phyloP scores from a whole-genome alignment of 2,797 vertebrate species.

The Clangula hyemalis region DNA sequence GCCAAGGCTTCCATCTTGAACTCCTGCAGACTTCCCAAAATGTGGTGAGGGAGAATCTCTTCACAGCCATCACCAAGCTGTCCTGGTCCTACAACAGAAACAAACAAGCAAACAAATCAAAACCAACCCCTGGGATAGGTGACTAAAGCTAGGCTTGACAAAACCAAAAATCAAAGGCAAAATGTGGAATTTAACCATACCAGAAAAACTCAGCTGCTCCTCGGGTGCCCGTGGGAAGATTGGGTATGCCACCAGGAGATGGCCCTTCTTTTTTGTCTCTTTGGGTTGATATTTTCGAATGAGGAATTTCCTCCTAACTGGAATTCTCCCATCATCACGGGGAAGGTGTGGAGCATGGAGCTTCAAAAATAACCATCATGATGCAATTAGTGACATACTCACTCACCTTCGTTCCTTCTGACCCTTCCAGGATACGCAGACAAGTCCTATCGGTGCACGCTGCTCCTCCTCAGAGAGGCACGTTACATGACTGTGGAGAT shows the following conservation, averaged over 20 bases:
- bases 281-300: constrained; percentile 72
- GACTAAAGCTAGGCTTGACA: not conserved
- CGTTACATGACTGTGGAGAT: rapidly evolving
- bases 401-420: not conserved
- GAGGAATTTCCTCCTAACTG: constrained; percentile 55
- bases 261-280: constrained; percentile 35
- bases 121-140: not conserved
- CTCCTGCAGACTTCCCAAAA: constrained; percentile 88
- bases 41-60: constrained; percentile 87
- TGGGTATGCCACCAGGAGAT: constrained; percentile 66
- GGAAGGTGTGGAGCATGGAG: constrained; percentile 70
- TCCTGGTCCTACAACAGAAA: constrained; percentile 62
- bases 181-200: constrained; percentile 65
- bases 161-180: not conserved
- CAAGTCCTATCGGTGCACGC: not conserved
- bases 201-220: constrained; percentile 72
- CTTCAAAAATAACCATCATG: constrained; percentile 70
- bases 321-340: constrained; percentile 51
- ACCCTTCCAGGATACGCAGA: not conserved
- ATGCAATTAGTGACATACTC: not conserved
- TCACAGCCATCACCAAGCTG: constrained; percentile 71
- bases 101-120: not conserved
- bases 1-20: constrained; percentile 83
- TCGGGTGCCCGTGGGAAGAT: not conserved
- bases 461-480: not conserved